phyloP scores from a whole-genome alignment of 2,888 invertebrate species.

The Melanchra persicariae region DNA sequence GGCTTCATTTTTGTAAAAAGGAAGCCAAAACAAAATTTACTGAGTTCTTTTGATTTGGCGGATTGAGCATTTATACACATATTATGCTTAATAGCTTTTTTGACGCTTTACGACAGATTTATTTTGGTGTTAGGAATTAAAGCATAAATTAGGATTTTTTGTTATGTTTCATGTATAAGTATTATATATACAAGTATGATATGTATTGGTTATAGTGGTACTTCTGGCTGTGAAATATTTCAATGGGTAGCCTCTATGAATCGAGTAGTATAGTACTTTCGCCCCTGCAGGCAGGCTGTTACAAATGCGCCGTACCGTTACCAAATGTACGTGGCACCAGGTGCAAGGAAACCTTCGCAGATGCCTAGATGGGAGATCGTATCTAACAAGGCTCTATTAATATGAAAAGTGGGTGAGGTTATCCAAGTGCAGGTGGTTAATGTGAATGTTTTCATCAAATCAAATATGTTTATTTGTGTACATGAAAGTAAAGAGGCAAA shows the following conservation, averaged over 20 bases:
- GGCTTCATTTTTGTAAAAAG: background rate
- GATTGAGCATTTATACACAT: no score
- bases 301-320: constrained; percentile 53
- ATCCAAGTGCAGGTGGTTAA: background rate
- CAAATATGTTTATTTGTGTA: no score
- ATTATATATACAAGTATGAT: no score
- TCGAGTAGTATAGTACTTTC: background rate
- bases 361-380: constrained; percentile 28
- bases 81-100: no score
- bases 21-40: background rate
- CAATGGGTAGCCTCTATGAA: background rate
- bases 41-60: background rate
- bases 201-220: no score
- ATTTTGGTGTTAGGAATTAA: no score
- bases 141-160: no score
- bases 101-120: no score
- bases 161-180: no score
- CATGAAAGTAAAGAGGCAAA: no score
- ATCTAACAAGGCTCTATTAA: constrained; percentile 23
- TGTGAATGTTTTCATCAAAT: background rate
- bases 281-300: constrained; percentile 33
- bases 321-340: constrained; percentile 53
- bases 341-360: constrained; percentile 17
- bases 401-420: constrained; percentile 16
- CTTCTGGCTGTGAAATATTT: background rate